Evolutionary conservation across 2,113 vertebrate genomes (phyloP), one percentile per base, ranked within the genome.

Genomic region (Chaetura pelagica): DNA sequence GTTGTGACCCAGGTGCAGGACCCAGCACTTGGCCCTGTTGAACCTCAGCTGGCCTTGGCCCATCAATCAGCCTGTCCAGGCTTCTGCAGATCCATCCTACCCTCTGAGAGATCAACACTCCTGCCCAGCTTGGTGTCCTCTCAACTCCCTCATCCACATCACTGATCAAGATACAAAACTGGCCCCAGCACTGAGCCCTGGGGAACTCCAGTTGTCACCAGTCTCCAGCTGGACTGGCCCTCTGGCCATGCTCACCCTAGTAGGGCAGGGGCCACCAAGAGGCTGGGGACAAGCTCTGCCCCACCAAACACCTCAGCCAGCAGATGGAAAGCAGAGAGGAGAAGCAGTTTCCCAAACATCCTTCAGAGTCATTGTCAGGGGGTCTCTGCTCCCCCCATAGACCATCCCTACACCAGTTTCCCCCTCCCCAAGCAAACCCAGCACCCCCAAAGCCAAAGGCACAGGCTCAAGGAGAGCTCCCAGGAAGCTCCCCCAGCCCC

Each of bases 211-310:
- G 14, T 4, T 22, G 51, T 14, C n/a, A 10, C 48, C 27, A 9
- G 1, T 8, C 77, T 22, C 80, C 49, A 29, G 4, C 23, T 4
- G 24, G 38, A 4, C 38, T 8, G 17, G 2, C 18, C 30, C 64
- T n/a, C 48, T 15, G 7, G 69, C 44, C 1, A 0, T 23, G 49
- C 24, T 42, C 49, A 57, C 22, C n/a, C n/a, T 22, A 9, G 42
- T 9, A 4, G 14, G 3, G 5, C 34, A 6, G 54, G 24, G 7
- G 29, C 15, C 42, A 68, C 64, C 29, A 5, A 2, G 3, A 23
- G 12, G 23, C 19, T 3, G 1, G 34, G 23, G 40, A 59, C 23
- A 38, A 61, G 32, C 48, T n/a, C 35, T 77, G 54, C 11, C 30
- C 69, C 35, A 3, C 0, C 29, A 27, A 79, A 62, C 64, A n/a